Conservation (phyloP, 2,113 vertebrate species). For the Colistium nudipinnis region DNA sequence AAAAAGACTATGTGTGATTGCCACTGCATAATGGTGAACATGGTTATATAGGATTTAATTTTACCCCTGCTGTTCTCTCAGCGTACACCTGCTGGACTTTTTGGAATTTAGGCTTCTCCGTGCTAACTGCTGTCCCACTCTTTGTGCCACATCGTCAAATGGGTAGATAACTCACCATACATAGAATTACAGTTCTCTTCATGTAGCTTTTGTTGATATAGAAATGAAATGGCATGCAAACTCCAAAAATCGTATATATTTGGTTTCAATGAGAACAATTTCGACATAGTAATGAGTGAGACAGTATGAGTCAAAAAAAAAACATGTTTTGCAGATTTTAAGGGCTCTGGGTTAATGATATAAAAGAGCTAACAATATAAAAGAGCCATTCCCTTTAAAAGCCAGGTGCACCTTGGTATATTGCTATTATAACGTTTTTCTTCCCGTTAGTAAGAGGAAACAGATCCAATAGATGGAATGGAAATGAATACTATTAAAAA, state of each 20-base stretch:
- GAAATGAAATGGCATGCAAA: not conserved
- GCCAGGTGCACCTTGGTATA: too few species aligned
- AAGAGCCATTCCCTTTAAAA: too few species aligned
- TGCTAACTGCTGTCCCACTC: not conserved
- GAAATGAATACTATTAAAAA: too few species aligned
- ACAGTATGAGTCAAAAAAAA: too few species aligned
- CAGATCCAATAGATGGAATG: too few species aligned
- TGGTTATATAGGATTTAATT: not conserved
- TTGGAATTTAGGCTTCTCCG: not conserved
- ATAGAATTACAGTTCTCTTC: not conserved
- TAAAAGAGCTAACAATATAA: too few species aligned
- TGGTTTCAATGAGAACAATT: not conserved
- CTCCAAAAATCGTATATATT: not conserved
- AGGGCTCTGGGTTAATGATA: too few species aligned
- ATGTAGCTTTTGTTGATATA: not conserved
- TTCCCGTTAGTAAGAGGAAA: too few species aligned
- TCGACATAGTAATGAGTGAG: too few species aligned
- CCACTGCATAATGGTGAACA: constrained; percentile 22
- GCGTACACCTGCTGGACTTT: constrained; percentile 18
- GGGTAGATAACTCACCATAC: not conserved
- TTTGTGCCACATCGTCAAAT: not conserved
- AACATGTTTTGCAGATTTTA: too few species aligned
- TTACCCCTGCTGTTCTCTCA: not conserved
- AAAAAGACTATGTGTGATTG: constrained; percentile 27
- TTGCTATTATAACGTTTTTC: too few species aligned